phyloP scores from a whole-genome alignment of 2,797 vertebrate species.

The Gallinago solitaria region DNA sequence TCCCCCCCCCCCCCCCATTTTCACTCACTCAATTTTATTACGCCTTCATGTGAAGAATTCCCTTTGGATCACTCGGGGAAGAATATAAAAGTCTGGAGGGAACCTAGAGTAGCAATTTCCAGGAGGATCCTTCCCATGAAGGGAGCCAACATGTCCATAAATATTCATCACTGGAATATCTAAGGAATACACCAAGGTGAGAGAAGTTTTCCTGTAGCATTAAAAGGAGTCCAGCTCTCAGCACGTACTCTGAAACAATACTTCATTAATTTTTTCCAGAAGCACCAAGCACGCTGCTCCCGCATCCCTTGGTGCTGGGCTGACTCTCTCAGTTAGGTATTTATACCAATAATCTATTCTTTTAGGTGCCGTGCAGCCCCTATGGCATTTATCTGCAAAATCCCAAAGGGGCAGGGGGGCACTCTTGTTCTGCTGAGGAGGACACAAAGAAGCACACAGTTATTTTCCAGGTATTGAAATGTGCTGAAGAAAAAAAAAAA shows the following conservation, averaged over 20 bases:
- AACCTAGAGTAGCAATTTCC: background rate
- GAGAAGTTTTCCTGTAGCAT: background rate
- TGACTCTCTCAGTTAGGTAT: background rate
- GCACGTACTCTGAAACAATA: background rate
- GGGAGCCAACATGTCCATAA: background rate
- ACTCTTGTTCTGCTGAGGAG: background rate
- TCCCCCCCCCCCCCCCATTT: background rate
- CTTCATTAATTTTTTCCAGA: background rate
- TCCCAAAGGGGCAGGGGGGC: background rate
- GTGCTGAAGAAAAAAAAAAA: background rate
- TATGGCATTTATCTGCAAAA: background rate
- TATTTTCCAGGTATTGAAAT: background rate
- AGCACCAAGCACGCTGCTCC: background rate
- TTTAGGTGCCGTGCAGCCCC: background rate
- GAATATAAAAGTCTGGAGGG: background rate
- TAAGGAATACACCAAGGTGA: background rate
- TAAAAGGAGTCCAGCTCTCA: background rate
- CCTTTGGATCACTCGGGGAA: background rate
- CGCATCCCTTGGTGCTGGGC: background rate
- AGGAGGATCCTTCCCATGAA: background rate
- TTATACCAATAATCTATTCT: background rate
- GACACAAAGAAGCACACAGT: fast-evolving
- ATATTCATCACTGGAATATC: background rate
- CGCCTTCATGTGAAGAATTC: background rate
- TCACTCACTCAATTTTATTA: background rate